A percentile compares a stretch with the other conserved stretches of the same genome.
These are phyloP conservation scores for Ceratothoa steindachneri DNA, from an alignment of 2,888 invertebrate species.

Conservation along the genomic window DNA sequence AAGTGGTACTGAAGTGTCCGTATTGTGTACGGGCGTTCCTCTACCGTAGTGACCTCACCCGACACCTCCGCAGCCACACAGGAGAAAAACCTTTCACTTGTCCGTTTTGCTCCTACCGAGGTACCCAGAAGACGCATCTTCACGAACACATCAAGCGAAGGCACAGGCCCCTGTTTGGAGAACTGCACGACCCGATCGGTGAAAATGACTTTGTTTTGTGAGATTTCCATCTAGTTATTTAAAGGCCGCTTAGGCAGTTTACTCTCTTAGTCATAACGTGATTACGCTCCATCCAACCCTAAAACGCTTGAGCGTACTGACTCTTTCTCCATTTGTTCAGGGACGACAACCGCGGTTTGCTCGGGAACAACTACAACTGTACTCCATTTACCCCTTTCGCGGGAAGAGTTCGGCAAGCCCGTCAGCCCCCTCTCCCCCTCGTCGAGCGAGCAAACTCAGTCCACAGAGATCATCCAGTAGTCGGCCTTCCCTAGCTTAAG, in stretches of 20 bases:
- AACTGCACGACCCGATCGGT: neutral
- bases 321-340: neutral
- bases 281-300: too few species aligned
- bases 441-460: neutral
- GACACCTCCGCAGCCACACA: slow-evolving; percentile 38
- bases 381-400: neutral
- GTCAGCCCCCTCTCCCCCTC: neutral
- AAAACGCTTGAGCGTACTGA: too few species aligned
- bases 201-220: neutral
- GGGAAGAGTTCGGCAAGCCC: neutral
- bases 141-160: slow-evolving; percentile 39
- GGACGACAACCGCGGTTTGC: neutral
- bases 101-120: slow-evolving; percentile 34
- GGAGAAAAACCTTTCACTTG: slow-evolving; percentile 45
- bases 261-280: too few species aligned
- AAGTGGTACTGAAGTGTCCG: slow-evolving; percentile 28
- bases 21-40: slow-evolving; percentile 38
- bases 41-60: slow-evolving; percentile 40
- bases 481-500: too few species aligned
- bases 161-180: slow-evolving; percentile 5
- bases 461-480: neutral
- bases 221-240: too few species aligned
- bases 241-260: too few species aligned
- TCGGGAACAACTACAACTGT: neutral
- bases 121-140: slow-evolving; percentile 41